Percentiles rank a stretch among this genome's conserved stretches.
phyloP scores from a whole-genome alignment of 2,113 vertebrate species.

The Cardinalis cardinalis region DNA sequence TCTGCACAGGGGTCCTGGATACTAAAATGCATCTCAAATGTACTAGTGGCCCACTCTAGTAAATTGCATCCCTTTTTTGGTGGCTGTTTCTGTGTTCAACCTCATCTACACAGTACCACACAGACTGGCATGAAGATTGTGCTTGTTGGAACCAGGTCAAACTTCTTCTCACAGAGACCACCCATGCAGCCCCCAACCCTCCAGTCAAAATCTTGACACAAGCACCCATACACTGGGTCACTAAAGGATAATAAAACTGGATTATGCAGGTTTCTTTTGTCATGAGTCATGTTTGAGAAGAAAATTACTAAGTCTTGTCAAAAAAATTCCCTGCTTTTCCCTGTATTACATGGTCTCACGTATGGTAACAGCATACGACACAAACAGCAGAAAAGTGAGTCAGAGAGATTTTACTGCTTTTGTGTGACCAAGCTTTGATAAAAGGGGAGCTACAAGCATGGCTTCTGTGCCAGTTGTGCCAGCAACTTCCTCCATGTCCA shows the following conservation, averaged over 20 bases:
- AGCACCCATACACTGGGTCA: background rate
- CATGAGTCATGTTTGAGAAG: background rate
- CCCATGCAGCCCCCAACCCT: accelerated
- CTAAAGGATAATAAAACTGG: background rate
- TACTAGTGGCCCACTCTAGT: background rate
- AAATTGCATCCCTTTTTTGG: background rate
- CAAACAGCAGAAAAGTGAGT: background rate
- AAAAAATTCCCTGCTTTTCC: background rate
- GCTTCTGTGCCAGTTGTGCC: background rate
- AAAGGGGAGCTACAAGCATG: too few relatives aligned
- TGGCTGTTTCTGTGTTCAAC: background rate
- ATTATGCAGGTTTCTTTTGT: background rate
- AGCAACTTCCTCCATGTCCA: background rate
- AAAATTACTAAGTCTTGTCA: background rate
- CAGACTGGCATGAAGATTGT: background rate
- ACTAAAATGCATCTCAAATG: background rate
- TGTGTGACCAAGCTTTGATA: accelerated
- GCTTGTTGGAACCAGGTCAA: background rate
- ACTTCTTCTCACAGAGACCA: background rate
- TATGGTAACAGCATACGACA: background rate
- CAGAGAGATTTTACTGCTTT: background rate
- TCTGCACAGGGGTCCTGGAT: background rate
- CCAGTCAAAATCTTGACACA: background rate
- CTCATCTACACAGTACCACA: background rate
- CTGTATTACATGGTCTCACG: background rate